Conservation (phyloP, 1,140 invertebrate genomes). For the Temnothorax curvispinosus region DNA sequence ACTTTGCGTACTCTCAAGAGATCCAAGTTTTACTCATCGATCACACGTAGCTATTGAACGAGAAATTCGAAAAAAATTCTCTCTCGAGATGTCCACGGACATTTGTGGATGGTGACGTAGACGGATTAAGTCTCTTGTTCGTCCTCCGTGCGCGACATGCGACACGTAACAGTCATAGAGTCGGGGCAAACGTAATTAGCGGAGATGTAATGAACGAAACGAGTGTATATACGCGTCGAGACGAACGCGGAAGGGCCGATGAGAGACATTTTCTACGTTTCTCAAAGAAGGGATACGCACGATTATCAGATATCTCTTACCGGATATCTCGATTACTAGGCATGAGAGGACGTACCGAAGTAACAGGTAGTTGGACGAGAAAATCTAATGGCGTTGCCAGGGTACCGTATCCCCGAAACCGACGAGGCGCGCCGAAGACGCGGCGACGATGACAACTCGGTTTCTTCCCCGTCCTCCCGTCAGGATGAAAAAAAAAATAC, state of each 20-base stretch:
- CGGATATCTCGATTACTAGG: constrained; percentile 16
- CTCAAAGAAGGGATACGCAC: constrained; percentile 24
- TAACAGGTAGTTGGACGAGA: constrained; percentile 61
- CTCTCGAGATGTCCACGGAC: constrained; percentile 31
- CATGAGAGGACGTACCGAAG: neutral
- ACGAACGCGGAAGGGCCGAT: constrained; percentile 17
- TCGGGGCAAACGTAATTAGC: constrained; percentile 42
- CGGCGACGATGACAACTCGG: constrained; percentile 23
- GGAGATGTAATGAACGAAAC: constrained; percentile 37
- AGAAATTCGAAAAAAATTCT: constrained; percentile 2
- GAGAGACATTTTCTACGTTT: constrained; percentile 42
- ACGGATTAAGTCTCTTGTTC: constrained; percentile 54
- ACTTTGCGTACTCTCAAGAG: neutral
- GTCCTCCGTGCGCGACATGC: constrained; percentile 36
- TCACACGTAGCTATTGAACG: constrained; percentile 3
- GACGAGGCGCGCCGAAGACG: constrained; percentile 7
- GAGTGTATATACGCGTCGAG: neutral
- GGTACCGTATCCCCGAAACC: constrained; percentile 46
- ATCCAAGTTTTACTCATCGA: neutral
- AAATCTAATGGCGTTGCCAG: constrained; percentile 59
- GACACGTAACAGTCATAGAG: constrained; percentile 45
- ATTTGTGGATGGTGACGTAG: constrained; percentile 50
- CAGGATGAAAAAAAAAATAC: neutral
- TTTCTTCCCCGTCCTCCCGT: constrained; percentile 26
- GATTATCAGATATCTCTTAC: constrained; percentile 17